Evolutionary conservation across 2,888 invertebrate species (phyloP), one percentile per base, ranked within the genome.

Genomic region (Eucera pruinosa): DNA sequence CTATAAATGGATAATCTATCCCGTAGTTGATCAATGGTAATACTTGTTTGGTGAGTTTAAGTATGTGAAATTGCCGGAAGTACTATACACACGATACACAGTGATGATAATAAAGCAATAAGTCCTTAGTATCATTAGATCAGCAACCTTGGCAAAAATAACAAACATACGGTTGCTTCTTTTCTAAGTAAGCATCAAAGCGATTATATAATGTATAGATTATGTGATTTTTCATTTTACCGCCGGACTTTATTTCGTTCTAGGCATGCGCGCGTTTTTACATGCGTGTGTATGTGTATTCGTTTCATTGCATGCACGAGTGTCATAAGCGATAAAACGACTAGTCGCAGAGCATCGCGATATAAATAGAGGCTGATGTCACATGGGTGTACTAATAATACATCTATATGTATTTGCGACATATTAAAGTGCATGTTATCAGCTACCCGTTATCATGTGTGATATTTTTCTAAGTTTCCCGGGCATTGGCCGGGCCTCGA

Each of bases 361-460:
- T 82, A 86, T 79, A 87, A 86, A 88, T 89, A 90, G 86, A 81
- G 68, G 67, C 57, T 90, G 89, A 89, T 87, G 86, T 89, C 89
- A 89, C 57, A 52, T 41, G 15, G 15, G 25, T 61, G 64, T 45
- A 64, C 43, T 77, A 80, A 81, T 79, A 72, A 57, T 74, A 72
- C 7, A 48, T 62, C 43, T 54, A 33, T 45, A 36, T 64, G 41
- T 58, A 71, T 61, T 41, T 58, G 9, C n/a, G 27, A 66, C 36
- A 50, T 45, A 47, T 57, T 2, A 39, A 7, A 27, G 23, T 45
- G 1, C 6, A 25, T 70, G 68, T 58, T 61, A 72, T 64, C 52
- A 73, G 48, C 0, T 25, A 39, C 0, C 2, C 0, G 2, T 36
- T 45, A 58, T 18, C 39, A 15, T 0, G 0, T 55, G 9, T 6